Evolutionary conservation across 2,888 invertebrate genomes (phyloP).

Genomic region (Stenichneumon culpator): DNA sequence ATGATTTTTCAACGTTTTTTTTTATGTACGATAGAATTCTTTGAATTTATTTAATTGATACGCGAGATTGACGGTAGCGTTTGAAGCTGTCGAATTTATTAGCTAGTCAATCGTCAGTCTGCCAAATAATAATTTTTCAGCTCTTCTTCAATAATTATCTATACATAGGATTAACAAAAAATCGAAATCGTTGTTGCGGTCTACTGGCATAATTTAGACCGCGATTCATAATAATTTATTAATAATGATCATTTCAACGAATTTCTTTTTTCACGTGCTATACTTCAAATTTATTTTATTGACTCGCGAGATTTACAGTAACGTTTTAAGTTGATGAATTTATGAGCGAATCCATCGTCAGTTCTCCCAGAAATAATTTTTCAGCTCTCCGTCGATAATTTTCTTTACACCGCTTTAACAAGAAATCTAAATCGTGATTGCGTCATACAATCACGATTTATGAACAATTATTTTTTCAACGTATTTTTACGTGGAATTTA

Average conservation of each 20-base stretch:
- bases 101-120: not conserved
- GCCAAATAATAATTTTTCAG: not conserved
- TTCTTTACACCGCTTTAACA: too few species aligned
- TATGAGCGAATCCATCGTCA: not conserved
- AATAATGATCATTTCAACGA: not conserved
- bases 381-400: not conserved
- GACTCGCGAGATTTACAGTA: too few species aligned
- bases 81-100: too few species aligned
- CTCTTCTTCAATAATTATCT: not conserved
- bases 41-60: too few species aligned
- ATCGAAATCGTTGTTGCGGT: too few species aligned
- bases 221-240: too few species aligned
- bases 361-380: too few species aligned
- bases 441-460: not conserved
- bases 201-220: too few species aligned
- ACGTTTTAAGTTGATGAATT: not conserved
- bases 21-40: too few species aligned
- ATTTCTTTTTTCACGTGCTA: not conserved
- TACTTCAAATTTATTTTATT: not conserved
- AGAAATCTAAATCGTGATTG: not conserved
- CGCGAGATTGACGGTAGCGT: too few species aligned
- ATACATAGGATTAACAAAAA: not conserved
- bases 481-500: not conserved
- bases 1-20: too few species aligned
- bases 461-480: not conserved